These are phyloP conservation scores for Tylochromis polylepis DNA, from an alignment of 2,113 vertebrate species.

Conservation along the genomic window DNA sequence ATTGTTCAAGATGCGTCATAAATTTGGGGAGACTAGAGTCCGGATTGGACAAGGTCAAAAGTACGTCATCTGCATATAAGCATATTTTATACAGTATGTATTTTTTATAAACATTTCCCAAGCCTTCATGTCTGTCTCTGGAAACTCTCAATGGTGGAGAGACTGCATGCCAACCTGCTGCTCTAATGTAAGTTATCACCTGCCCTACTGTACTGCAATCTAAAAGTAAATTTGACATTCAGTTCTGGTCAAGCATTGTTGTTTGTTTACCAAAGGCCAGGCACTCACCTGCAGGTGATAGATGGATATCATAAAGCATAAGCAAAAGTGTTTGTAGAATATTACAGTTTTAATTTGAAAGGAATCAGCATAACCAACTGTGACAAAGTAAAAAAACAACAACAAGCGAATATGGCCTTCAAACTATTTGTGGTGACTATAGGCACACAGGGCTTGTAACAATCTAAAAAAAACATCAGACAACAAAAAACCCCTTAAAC, in stretches of 20 bases:
- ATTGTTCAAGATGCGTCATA: no score
- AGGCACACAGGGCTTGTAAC: background rate
- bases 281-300: background rate
- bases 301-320: background rate
- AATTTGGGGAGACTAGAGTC: no score
- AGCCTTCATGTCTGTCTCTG: background rate
- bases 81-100: background rate
- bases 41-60: no score
- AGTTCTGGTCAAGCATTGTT: background rate
- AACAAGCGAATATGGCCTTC: background rate
- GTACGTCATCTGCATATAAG: no score
- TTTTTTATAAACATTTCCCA: background rate
- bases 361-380: background rate
- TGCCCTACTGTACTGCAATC: background rate
- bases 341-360: background rate
- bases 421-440: background rate
- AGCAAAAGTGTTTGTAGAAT: background rate
- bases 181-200: background rate
- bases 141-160: rapidly evolving
- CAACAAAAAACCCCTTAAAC: background rate
- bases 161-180: background rate
- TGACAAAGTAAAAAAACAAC: background rate
- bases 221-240: background rate
- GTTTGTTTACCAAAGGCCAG: background rate
- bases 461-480: background rate